Conservation (phyloP, 2,113 vertebrate genomes). For the Stegostoma tigrinum region DNA sequence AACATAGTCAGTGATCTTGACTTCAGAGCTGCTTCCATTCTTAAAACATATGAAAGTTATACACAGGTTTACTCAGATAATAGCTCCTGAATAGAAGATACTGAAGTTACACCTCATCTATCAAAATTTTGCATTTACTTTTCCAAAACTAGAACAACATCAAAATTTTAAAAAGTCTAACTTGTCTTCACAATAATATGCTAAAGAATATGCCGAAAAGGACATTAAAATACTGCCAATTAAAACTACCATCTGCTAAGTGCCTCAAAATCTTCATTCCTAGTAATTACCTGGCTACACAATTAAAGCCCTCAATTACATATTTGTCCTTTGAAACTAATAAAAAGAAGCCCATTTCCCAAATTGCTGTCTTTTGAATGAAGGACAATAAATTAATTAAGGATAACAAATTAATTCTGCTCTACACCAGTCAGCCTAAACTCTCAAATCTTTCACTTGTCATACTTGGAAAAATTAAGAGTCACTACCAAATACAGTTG, state of each 20-base stretch:
- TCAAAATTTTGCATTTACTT: not conserved
- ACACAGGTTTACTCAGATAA: not conserved
- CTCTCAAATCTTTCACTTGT: not conserved
- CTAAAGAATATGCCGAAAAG: not conserved
- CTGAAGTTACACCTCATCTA: not conserved
- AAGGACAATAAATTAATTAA: no score
- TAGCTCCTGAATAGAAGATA: not conserved
- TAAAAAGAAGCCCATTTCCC: not conserved
- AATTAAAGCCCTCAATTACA: not conserved
- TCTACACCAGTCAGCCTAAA: not conserved
- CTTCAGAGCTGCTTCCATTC: not conserved
- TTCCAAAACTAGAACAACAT: not conserved
- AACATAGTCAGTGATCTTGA: not conserved
- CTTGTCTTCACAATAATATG: not conserved
- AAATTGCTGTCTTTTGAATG: not conserved
- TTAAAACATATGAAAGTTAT: not conserved
- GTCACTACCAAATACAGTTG: not conserved
- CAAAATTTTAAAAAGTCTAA: not conserved
- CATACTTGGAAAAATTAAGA: not conserved
- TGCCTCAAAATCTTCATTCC: not conserved
- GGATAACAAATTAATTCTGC: not conserved
- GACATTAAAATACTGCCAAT: not conserved
- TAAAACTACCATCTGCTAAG: not conserved
- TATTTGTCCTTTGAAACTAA: not conserved
- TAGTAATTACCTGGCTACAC: not conserved